Evolutionary conservation across 2,113 vertebrate species (phyloP).

Genomic region (Marmota monax): DNA sequence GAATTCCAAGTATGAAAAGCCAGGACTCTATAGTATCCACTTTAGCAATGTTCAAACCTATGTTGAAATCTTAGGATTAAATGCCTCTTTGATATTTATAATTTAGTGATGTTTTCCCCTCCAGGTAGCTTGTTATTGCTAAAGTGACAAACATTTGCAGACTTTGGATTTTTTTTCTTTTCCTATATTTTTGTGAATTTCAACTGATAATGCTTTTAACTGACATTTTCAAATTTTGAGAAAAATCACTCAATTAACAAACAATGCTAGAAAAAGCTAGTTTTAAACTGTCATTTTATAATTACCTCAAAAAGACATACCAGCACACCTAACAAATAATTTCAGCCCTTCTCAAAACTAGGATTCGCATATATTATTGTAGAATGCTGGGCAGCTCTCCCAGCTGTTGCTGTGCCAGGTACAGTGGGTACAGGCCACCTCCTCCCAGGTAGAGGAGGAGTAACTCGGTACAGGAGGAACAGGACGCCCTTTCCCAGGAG

Average conservation of each 20-base stretch:
- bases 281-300: conserved; percentile 34
- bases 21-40: neutral
- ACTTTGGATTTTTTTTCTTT: neutral
- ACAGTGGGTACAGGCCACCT: no score
- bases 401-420: neutral
- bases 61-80: conserved; percentile 6
- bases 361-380: neutral
- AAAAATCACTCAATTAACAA: neutral
- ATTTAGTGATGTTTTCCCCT: conserved; percentile 13
- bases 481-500: neutral
- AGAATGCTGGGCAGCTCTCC: neutral
- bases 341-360: neutral
- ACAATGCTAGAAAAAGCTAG: neutral
- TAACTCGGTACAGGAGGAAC: neutral
- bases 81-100: conserved; percentile 36
- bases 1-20: conserved; percentile 37
- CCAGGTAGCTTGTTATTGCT: neutral
- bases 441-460: no score
- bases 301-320: conserved; percentile 11
- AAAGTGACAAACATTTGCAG: neutral
- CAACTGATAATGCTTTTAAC: neutral
- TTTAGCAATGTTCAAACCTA: neutral
- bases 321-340: neutral
- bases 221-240: neutral
- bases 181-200: conserved; percentile 14